Conservation (phyloP, 2,113 vertebrate genomes). For the Lota lota region DNA sequence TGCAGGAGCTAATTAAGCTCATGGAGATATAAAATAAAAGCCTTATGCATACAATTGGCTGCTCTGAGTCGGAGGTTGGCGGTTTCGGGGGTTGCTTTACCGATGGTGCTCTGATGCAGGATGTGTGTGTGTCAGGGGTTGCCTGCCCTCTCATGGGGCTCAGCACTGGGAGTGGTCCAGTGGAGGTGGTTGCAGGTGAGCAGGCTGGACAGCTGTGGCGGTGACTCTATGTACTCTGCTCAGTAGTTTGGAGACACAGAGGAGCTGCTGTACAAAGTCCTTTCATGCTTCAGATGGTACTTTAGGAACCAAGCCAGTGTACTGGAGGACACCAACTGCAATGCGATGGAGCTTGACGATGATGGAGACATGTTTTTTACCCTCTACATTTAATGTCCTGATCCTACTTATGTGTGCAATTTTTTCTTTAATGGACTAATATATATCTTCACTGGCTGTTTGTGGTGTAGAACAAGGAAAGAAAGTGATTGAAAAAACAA, state of each 20-base stretch:
- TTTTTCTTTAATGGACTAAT: no score
- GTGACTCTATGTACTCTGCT: slow-evolving; percentile 46
- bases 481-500: no score
- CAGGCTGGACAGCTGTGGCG: slow-evolving; percentile 8
- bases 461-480: no score
- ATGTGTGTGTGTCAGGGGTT: background rate
- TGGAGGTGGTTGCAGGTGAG: slow-evolving; percentile 13
- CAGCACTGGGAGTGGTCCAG: slow-evolving; percentile 6
- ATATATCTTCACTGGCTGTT: no score
- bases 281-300: slow-evolving; percentile 38
- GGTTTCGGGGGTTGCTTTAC: background rate
- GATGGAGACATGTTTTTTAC: no score
- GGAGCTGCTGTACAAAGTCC: slow-evolving; percentile 25
- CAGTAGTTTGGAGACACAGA: slow-evolving; percentile 31
- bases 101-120: slow-evolving; percentile 1
- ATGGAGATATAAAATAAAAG: no score
- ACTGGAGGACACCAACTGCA: slow-evolving; percentile 23
- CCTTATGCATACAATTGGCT: background rate
- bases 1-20: no score
- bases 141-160: background rate
- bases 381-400: no score
- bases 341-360: slow-evolving; percentile 5
- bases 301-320: slow-evolving; percentile 23
- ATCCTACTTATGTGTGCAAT: no score
- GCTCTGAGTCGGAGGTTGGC: background rate